These are phyloP conservation scores for Euclidia mi DNA, from an alignment of 2,888 invertebrate genomes.

Conservation along the genomic window DNA sequence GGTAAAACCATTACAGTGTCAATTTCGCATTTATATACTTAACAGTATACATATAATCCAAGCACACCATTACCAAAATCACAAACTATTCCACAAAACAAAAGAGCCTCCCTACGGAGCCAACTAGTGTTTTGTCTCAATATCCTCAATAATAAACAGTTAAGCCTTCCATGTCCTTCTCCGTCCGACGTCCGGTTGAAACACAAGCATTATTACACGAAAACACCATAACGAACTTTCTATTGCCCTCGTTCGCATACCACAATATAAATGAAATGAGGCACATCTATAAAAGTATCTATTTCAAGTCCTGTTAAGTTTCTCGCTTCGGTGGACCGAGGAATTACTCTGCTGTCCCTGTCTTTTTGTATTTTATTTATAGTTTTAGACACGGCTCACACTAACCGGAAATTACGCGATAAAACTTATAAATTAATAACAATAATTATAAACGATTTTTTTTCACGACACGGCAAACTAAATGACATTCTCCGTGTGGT, in stretches of 20 bases:
- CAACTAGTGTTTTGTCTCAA: neutral
- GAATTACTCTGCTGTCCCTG: conserved; percentile 63
- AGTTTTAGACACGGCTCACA: conserved; percentile 1
- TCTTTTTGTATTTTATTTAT: conserved; percentile 60
- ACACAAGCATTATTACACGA: conserved; percentile 2
- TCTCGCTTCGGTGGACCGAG: conserved; percentile 68
- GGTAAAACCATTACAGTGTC: too few species aligned
- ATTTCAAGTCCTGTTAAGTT: conserved; percentile 58
- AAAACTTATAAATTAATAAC: too few species aligned
- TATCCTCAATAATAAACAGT: neutral
- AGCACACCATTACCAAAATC: too few species aligned
- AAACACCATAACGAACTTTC: conserved; percentile 2
- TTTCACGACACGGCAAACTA: too few species aligned
- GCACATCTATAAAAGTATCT: conserved; percentile 37
- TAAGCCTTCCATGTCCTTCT: neutral
- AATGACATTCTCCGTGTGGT: too few species aligned
- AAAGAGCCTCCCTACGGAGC: too few species aligned
- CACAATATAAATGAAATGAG: conserved; percentile 23
- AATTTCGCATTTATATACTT: too few species aligned
- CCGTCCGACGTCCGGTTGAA: too few species aligned
- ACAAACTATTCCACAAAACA: too few species aligned
- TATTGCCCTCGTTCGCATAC: conserved; percentile 4
- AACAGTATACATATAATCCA: too few species aligned
- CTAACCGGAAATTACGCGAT: neutral
- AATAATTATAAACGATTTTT: too few species aligned